Evolutionary conservation across 2,797 vertebrate genomes (phyloP).

Genomic region (Ispidina picta): DNA sequence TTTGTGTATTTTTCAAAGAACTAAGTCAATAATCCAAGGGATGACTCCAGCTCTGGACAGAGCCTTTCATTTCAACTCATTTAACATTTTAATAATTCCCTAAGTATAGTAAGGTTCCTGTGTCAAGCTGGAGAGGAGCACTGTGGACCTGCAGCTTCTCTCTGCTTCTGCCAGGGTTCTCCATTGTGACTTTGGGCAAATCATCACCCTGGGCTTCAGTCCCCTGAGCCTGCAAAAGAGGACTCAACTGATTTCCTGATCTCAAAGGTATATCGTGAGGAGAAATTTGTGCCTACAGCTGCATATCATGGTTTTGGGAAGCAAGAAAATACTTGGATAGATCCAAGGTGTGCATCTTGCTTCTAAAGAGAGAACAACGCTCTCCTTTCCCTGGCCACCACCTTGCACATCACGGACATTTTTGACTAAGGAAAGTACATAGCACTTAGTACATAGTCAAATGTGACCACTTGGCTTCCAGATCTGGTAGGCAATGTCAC

Average conservation of each 20-base stretch:
- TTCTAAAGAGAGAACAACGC: background rate
- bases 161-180: background rate
- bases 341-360: background rate
- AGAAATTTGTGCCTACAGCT: background rate
- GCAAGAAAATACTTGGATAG: background rate
- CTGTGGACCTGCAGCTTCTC: accelerated
- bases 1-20: slow-evolving; percentile 46
- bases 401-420: background rate
- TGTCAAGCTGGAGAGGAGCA: background rate
- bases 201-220: background rate
- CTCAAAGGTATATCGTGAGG: background rate
- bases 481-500: slow-evolving; percentile 33
- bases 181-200: background rate
- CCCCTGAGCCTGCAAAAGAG: background rate
- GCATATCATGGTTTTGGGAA: accelerated
- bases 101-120: background rate
- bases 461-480: slow-evolving; percentile 40
- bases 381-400: background rate
- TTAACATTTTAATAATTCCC: slow-evolving; percentile 22
- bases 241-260: background rate
- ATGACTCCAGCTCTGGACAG: slow-evolving; percentile 11
- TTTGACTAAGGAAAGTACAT: background rate
- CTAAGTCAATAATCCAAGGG: slow-evolving; percentile 28
- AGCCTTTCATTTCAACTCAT: slow-evolving; percentile 8
- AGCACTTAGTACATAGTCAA: background rate